Base-by-base conservation (phyloP, 2,888 invertebrate genomes). In the Lycaena phlaeas region DNA sequence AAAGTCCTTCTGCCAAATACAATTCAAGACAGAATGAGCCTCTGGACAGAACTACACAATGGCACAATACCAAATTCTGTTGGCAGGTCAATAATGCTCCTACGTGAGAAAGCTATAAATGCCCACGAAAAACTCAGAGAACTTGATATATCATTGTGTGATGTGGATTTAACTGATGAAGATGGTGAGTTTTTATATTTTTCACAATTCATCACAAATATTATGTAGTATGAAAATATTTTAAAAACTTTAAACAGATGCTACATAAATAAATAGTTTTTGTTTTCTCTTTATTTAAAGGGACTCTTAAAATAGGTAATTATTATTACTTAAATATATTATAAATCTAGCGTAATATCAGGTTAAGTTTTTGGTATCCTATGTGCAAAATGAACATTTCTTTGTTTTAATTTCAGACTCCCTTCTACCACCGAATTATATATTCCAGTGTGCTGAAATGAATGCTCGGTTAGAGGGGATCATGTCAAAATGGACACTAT, bases 1-100 rank as follows among this genome's bases (percentile, higher is more conserved):
- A 89, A 89, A 50, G 78, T 87, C 1, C 58, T 82, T 0, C 50
- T 78, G 0, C 72, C 79, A 1, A 68, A 69, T n/a, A 81, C 79
- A 12, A 76, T 85, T 18, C 77, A 82, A 48, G 78, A 82, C 29
- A 68, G 85, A 17, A 79, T 84, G 78, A 64, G 68, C 1, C 68
- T 85, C 1, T 85, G 82, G 82, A 61, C 66, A 0, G 78, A 79
- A 2, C 63, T 82, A 18, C 76, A 76, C 53, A 76, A 73, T 26
- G 75, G 81, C 0, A 59, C 61, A 1, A 74, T 84, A 51, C 79
- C 81, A 0, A 64, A 60, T 43, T 73, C 63, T 41, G 62, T 78
- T 2, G 67, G 71, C 0, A 60, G 75, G 0, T 60, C 67, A 0
- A 70, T 85, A n/a, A 64, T 57, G 1, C 43, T 73, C 22, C 50